Evolutionary conservation across 2,888 invertebrate species (phyloP).

Genomic region (Rotaria sp.): DNA sequence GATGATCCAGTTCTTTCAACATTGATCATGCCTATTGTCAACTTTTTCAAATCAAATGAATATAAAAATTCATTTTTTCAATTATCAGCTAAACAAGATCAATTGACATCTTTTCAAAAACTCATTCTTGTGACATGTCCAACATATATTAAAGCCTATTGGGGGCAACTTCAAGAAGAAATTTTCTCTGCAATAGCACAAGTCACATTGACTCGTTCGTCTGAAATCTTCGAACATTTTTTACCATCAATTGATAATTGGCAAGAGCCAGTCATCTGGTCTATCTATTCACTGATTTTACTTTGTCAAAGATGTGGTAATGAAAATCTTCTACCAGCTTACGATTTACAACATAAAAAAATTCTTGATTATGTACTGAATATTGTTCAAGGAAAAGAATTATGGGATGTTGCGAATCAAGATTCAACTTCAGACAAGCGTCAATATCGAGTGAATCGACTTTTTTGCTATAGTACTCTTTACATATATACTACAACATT

Average conservation of each 20-base stretch:
- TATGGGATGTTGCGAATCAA: not conserved
- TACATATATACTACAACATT: not conserved
- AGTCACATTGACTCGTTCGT: not conserved
- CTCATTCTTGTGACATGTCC: not conserved
- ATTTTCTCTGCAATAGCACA: not conserved
- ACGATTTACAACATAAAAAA: not conserved
- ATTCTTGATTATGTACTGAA: not conserved
- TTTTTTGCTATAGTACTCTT: not conserved
- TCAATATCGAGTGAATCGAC: not conserved
- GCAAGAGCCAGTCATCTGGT: not conserved
- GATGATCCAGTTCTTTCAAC: not conserved
- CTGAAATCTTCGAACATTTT: not conserved
- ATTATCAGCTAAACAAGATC: not conserved
- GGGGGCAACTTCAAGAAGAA: not conserved
- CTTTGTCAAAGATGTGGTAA: not conserved
- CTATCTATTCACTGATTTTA: not conserved
- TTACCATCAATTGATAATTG: not conserved
- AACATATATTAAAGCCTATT: not conserved
- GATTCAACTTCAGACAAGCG: not conserved
- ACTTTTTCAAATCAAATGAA: not conserved
- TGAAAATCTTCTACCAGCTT: not conserved
- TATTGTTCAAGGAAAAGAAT: not conserved
- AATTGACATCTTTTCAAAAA: not conserved
- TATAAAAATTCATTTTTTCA: not conserved
- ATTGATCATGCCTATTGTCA: not conserved